Base-by-base conservation (phyloP, 2,888 invertebrate genomes). In the Stegophylla sp. region DNA sequence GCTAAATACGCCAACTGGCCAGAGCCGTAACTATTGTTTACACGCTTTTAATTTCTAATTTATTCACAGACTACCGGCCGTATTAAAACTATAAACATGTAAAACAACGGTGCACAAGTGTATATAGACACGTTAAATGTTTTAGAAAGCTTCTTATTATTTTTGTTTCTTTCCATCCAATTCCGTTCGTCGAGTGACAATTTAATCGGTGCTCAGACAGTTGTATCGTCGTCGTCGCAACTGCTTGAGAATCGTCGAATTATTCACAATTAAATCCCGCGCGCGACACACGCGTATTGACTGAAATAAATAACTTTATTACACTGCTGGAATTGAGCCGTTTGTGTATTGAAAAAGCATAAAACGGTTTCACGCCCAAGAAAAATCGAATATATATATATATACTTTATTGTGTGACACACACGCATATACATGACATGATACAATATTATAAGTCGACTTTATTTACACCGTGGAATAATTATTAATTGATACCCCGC, bases 31-130 rank as follows among this genome's bases (percentile, higher is more conserved):
- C 17, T 15, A 72, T 72, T 43, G 72, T 72, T 59, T 59, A 59
- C 72, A 59, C 59, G 26, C 26, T 59, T 59, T 72, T 59, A 59
- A 72, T 72, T 72, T 72, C 72, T 73, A 73, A 73, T 73, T 73
- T 73, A 73, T 73, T 61, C 73, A 61, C 9, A 34, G 26, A 28
- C n/a, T 3, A 26, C n/a, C 15, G n/a, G n/a, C 56, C 7, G 34
- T 34, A 23, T 9, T 12, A 4, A 64, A 12, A 12, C 64, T 20
- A 73, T 73, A 73, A 73, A 73, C 61, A 45, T 61, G 59, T 73
- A 61, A 73, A 73, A 72, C 72, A 56, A 59, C 23, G 23, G 41
- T 61, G 3, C 34, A 28, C 43, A 61, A 73, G 43, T 28, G 51
- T 56, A 56, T 34, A 34, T 34, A 34, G 28, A 7, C 51, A 69